Conservation (phyloP, 2,113 vertebrate species). For the Hyaena hyaena region DNA sequence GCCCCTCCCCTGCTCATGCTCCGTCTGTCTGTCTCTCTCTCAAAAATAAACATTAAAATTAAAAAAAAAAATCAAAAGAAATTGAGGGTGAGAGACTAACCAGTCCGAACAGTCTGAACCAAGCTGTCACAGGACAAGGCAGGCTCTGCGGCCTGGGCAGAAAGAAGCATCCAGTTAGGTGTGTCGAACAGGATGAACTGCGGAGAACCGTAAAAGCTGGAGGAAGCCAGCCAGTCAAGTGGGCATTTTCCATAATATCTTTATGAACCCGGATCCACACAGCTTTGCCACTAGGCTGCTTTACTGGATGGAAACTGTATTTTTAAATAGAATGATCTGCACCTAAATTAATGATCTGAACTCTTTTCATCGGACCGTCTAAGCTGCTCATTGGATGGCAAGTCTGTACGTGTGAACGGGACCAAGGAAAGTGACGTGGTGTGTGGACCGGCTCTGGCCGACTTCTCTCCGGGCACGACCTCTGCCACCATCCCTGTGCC, state of each 20-base stretch:
- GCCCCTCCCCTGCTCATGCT: no score
- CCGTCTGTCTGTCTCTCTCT: no score
- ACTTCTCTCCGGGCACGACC: neutral
- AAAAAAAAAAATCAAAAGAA: neutral
- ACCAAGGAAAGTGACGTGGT: conserved; percentile 78
- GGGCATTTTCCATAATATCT: neutral
- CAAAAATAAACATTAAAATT: no score
- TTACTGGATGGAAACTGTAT: no score
- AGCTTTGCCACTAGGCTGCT: no score
- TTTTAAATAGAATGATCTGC: neutral
- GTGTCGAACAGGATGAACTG: no score
- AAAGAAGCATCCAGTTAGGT: neutral
- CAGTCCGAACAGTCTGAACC: neutral
- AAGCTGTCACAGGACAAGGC: accelerated
- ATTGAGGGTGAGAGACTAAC: neutral
- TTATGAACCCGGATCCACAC: no score
- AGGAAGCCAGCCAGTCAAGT: accelerated
- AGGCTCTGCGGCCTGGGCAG: neutral
- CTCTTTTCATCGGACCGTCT: neutral
- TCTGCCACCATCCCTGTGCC: conserved; percentile 27
- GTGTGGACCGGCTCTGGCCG: conserved; percentile 48
- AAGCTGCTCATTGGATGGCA: conserved; percentile 82
- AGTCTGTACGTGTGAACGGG: conserved; percentile 75
- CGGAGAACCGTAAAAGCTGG: neutral
- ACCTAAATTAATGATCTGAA: neutral